Conservation (phyloP, 2,888 invertebrate genomes). For the Nineta flava region DNA sequence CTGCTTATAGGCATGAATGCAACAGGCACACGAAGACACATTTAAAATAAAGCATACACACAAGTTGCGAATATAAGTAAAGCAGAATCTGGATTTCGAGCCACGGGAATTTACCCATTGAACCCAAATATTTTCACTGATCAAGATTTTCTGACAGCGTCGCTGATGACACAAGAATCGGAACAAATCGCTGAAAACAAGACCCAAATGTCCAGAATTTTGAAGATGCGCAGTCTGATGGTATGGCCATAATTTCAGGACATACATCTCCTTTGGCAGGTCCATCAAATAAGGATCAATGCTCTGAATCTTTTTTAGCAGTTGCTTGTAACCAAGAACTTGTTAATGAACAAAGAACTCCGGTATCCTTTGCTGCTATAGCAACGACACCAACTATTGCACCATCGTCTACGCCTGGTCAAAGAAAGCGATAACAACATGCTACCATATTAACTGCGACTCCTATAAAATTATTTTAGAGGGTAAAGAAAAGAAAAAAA, state of each 20-base stretch:
- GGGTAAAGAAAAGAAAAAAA: constrained; percentile 13
- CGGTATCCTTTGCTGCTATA: constrained; percentile 15
- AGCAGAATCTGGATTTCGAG: constrained; percentile 13
- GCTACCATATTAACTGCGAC: constrained; percentile 11
- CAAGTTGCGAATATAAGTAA: constrained; percentile 11
- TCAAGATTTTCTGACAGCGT: constrained; percentile 12
- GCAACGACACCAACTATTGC: constrained; percentile 15
- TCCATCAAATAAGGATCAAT: constrained; percentile 11
- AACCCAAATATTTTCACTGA: constrained; percentile 15
- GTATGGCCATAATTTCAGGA: constrained; percentile 12
- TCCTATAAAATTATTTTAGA: constrained; percentile 10
- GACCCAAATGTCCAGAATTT: constrained; percentile 12
- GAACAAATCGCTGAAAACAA: constrained; percentile 11
- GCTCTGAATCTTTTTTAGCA: constrained; percentile 12
- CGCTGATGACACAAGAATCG: constrained; percentile 12
- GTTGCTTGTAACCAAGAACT: constrained; percentile 14
- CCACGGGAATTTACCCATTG: constrained; percentile 12
- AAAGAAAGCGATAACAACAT: constrained; percentile 13
- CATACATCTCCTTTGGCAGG: constrained; percentile 11
- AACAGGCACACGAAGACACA: constrained; percentile 10
- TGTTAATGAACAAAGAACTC: constrained; percentile 12
- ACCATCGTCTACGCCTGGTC: constrained; percentile 13
- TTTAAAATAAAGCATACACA: constrained; percentile 9
- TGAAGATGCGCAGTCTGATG: constrained; percentile 11
- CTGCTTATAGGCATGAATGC: constrained; percentile 9